Percentiles rank a stretch among this genome's conserved stretches.
Evolutionary conservation across 2,113 vertebrate species (phyloP).

Genomic region (Tetrax tetrax): DNA sequence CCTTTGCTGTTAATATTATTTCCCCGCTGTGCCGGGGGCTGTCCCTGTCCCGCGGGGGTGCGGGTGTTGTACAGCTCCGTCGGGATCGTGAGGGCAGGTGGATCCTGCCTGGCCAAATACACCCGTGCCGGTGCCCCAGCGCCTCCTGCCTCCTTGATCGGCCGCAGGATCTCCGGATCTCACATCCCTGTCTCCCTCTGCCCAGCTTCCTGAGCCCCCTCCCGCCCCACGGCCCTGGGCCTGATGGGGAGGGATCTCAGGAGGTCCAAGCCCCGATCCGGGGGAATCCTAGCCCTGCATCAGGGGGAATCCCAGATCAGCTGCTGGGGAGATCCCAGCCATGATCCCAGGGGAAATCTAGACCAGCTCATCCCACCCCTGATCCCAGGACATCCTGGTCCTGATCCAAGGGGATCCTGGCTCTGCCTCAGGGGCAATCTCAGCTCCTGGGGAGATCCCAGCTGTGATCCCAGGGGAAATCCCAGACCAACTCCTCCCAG

Average conservation of each 20-base stretch:
- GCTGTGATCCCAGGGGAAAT: neutral
- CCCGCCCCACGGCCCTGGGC: no score
- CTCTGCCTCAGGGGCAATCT: neutral
- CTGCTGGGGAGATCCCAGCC: neutral
- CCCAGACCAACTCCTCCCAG: neutral
- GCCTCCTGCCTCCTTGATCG: fast-evolving
- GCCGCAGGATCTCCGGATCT: fast-evolving
- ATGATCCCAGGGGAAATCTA: no score
- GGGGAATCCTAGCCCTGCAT: neutral
- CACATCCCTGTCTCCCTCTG: no score
- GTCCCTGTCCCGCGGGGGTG: neutral
- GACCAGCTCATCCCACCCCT: neutral
- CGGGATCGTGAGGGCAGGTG: neutral
- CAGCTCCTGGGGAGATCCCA: neutral
- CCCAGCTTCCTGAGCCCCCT: neutral
- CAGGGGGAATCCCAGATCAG: neutral
- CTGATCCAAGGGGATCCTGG: neutral
- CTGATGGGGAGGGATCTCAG: neutral
- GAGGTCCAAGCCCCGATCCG: neutral
- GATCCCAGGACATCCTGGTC: neutral
- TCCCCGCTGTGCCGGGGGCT: slow-evolving; percentile 43
- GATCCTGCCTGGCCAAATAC: slow-evolving; percentile 40
- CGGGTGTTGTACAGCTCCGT: neutral
- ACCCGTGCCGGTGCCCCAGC: neutral
- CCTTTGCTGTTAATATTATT: slow-evolving; percentile 14